phyloP scores from a whole-genome alignment of 2,888 invertebrate genomes.

The Petrophora chlorosata region DNA sequence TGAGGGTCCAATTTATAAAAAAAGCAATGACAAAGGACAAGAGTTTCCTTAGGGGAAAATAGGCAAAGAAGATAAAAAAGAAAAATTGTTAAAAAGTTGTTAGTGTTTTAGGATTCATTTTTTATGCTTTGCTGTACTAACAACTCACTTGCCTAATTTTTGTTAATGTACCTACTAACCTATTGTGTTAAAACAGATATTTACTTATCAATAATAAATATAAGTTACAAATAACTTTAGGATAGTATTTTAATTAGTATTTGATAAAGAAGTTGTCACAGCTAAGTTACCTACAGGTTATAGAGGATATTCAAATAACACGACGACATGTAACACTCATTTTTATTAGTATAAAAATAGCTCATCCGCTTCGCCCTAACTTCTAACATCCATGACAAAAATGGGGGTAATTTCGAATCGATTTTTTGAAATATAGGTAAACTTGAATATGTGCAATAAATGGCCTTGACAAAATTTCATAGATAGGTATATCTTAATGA shows the following conservation, averaged over 20 bases:
- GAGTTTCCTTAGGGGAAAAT: conserved; percentile 16
- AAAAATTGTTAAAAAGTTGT: conserved; percentile 31
- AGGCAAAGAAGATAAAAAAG: conserved; percentile 27
- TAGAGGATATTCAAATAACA: conserved; percentile 58
- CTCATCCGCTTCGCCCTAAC: conserved; percentile 83
- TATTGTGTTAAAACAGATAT: neutral
- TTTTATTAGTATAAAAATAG: conserved; percentile 49
- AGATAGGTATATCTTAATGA: no score
- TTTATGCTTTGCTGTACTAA: conserved; percentile 69
- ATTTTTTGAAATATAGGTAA: neutral
- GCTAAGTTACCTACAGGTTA: conserved; percentile 46
- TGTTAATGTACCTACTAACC: conserved; percentile 1
- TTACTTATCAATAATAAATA: no score
- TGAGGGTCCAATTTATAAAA: conserved; percentile 18
- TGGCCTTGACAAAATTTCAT: neutral
- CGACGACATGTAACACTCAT: conserved; percentile 61
- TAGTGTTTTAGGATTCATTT: conserved; percentile 38
- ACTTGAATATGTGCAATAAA: no score
- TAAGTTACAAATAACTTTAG: conserved; percentile 8
- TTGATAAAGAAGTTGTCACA: conserved; percentile 30
- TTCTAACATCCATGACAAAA: conserved; percentile 63
- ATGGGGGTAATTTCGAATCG: conserved; percentile 17
- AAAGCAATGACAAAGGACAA: neutral
- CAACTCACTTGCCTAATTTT: conserved; percentile 31
- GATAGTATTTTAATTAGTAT: conserved; percentile 9